These are phyloP conservation scores for Eucera pruinosa DNA, from an alignment of 2,888 invertebrate species.

Conservation along the genomic window DNA sequence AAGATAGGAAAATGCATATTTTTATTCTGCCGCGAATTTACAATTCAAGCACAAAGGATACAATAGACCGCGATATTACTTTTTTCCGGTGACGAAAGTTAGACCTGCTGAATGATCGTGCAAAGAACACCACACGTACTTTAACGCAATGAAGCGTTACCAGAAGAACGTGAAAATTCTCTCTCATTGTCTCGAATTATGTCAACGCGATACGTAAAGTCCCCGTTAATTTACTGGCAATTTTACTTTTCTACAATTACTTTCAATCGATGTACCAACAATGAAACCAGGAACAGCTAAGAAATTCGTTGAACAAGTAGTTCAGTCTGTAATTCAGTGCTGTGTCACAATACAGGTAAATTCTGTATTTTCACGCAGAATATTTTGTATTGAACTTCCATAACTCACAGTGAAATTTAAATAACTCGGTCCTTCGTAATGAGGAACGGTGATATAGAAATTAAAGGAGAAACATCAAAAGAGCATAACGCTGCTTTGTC, in stretches of 20 bases:
- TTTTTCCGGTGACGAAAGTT: constrained; percentile 44
- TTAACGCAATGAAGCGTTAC: neutral
- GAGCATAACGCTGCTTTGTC: neutral
- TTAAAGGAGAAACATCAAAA: neutral
- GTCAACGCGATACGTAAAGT: neutral
- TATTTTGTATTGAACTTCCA: no score
- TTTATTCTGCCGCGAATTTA: constrained; percentile 57
- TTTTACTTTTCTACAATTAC: neutral
- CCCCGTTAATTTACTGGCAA: neutral
- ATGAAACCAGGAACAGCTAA: no score
- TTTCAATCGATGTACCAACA: neutral
- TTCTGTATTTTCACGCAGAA: neutral
- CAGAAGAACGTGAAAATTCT: neutral
- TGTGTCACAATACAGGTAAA: neutral
- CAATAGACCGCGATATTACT: constrained; percentile 47
- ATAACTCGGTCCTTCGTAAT: neutral
- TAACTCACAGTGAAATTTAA: constrained; percentile 1
- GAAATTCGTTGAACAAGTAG: neutral
- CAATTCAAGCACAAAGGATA: constrained; percentile 47
- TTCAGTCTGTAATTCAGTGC: neutral
- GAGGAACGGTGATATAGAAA: neutral
- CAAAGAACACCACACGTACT: constrained; percentile 8
- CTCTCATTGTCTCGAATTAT: neutral
- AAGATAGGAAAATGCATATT: constrained; percentile 47
- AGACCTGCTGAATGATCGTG: constrained; percentile 35